These are phyloP conservation scores for Ichneumon xanthorius DNA, from an alignment of 2,888 invertebrate genomes.

Conservation along the genomic window DNA sequence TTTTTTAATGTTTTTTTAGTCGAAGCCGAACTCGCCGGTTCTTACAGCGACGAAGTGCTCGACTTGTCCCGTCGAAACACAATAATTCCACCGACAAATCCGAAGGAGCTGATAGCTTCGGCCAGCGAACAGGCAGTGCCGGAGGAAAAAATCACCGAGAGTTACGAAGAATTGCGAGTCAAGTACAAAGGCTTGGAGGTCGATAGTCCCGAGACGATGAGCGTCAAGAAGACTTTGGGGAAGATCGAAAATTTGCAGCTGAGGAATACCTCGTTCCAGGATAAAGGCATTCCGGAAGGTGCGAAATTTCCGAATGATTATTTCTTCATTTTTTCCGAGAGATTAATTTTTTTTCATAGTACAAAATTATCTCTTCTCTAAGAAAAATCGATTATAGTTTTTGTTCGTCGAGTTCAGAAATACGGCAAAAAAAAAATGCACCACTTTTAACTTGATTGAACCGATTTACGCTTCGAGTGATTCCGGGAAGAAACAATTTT, in stretches of 20 bases:
- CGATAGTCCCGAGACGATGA: conserved; percentile 41
- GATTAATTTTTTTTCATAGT: neutral
- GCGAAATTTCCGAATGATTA: neutral
- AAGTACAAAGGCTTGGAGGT: conserved; percentile 73
- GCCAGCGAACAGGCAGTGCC: conserved; percentile 63
- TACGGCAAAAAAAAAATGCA: too few species aligned
- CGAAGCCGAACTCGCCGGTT: conserved; percentile 71
- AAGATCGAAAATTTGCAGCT: conserved; percentile 38
- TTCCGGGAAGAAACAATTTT: too few species aligned
- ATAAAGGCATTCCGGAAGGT: conserved; percentile 49
- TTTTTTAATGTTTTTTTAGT: conserved; percentile 68
- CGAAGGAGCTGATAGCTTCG: conserved; percentile 60
- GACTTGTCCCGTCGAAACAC: conserved; percentile 85
- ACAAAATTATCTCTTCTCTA: neutral
- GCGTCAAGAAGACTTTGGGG: conserved; percentile 32
- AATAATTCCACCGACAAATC: conserved; percentile 80
- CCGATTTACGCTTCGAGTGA: too few species aligned
- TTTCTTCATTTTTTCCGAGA: neutral
- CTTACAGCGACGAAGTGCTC: conserved; percentile 72
- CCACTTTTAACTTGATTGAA: too few species aligned
- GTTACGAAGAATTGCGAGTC: conserved; percentile 74
- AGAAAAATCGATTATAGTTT: too few species aligned
- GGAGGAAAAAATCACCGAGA: conserved; percentile 60
- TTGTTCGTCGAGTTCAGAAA: too few species aligned
- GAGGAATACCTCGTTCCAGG: conserved; percentile 59